These are phyloP conservation scores for Xestia rhomboidea DNA, from an alignment of 2,888 invertebrate genomes.

Conservation along the genomic window DNA sequence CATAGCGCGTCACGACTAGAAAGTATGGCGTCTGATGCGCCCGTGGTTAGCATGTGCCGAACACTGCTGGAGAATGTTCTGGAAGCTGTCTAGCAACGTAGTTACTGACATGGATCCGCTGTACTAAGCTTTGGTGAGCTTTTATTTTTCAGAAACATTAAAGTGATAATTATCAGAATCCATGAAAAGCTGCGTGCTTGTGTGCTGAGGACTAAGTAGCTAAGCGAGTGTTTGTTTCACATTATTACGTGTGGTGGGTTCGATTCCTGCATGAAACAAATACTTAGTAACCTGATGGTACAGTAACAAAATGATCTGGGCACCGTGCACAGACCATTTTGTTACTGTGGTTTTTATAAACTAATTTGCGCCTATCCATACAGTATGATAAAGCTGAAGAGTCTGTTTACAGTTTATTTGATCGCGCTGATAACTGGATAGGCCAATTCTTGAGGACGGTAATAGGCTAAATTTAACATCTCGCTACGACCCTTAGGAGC, in stretches of 20 bases:
- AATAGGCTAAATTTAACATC: neutral
- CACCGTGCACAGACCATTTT: neutral
- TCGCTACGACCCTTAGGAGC: neutral
- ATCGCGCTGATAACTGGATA: neutral
- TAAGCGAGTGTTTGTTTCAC: neutral
- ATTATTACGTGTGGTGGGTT: neutral
- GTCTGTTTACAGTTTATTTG: neutral
- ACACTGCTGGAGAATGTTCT: slow-evolving; percentile 13
- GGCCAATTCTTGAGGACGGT: neutral
- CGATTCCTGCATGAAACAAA: neutral
- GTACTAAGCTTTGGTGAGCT: neutral
- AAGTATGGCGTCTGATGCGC: slow-evolving; percentile 45
- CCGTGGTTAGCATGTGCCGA: neutral
- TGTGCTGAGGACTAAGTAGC: neutral
- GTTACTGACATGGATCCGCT: neutral
- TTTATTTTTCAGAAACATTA: neutral
- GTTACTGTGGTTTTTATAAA: neutral
- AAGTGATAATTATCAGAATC: neutral
- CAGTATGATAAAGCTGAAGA: neutral
- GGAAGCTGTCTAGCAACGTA: neutral
- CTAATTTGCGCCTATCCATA: neutral
- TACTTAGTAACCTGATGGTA: too few relatives aligned
- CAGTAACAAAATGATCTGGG: too few relatives aligned
- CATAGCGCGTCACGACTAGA: slow-evolving; percentile 55
- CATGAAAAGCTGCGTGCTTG: neutral